phyloP scores from a whole-genome alignment of 1,140 invertebrate species.

The Trachymyrmex cornetzi region DNA sequence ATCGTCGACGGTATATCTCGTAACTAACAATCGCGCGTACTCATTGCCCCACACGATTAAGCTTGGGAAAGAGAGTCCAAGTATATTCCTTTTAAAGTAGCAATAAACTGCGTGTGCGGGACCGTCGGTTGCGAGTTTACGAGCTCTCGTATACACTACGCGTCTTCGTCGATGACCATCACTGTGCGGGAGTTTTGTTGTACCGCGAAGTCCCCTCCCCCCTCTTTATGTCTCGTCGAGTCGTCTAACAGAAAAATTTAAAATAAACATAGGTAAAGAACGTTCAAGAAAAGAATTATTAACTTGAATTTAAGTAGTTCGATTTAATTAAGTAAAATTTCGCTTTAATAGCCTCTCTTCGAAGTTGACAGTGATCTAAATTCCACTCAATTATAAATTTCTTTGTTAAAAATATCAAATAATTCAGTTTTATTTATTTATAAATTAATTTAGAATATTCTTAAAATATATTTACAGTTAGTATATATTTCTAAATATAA shows the following conservation, averaged over 20 bases:
- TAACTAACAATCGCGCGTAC: neutral
- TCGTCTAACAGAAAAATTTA: neutral
- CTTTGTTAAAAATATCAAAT: too few relatives aligned
- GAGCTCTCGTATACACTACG: neutral
- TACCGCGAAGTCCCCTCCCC: neutral
- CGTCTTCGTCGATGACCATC: constrained; percentile 14
- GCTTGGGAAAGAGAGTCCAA: constrained; percentile 18
- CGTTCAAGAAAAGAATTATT: neutral
- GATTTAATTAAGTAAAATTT: neutral
- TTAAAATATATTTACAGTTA: too few relatives aligned
- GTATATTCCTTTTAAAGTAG: constrained; percentile 3
- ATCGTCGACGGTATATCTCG: neutral
- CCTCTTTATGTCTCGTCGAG: neutral
- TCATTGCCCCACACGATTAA: constrained; percentile 17
- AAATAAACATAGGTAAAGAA: neutral
- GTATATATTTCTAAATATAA: too few relatives aligned
- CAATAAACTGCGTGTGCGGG: constrained; percentile 10
- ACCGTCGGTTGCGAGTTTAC: constrained; percentile 12
- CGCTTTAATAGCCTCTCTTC: neutral
- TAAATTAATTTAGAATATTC: too few relatives aligned
- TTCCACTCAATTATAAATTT: too few relatives aligned
- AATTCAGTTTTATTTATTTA: too few relatives aligned
- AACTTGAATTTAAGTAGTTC: neutral
- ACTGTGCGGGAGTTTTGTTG: neutral
- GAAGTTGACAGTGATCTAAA: too few relatives aligned